These are phyloP conservation scores for Ageneiosus marmoratus DNA, from an alignment of 2,113 vertebrate species.

Conservation along the genomic window DNA sequence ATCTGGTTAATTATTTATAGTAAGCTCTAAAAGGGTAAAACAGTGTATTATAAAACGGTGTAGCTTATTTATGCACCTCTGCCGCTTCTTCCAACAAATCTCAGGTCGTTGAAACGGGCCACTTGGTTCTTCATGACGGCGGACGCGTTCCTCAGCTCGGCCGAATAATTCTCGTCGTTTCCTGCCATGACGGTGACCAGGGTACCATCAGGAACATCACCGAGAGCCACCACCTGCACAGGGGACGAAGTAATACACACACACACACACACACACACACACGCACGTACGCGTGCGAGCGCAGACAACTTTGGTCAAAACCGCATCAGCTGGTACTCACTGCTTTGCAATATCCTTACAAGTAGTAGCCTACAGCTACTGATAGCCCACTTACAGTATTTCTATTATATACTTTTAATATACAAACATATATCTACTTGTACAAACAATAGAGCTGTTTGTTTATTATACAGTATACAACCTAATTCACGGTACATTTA, in stretches of 20 bases:
- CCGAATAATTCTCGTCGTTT: slow-evolving; percentile 99
- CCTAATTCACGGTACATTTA: background rate
- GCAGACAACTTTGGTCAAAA: background rate
- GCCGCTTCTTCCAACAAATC: slow-evolving; percentile 97
- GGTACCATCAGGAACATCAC: slow-evolving; percentile 95
- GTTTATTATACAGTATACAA: background rate
- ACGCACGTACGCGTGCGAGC: background rate
- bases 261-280: slow-evolving; percentile 51
- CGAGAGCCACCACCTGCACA: slow-evolving; percentile 90
- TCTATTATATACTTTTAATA: background rate
- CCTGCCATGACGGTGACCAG: slow-evolving; percentile 99
- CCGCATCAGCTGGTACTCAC: background rate
- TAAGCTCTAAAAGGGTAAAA: background rate
- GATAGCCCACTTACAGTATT: background rate
- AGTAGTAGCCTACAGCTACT: too few relatives aligned
- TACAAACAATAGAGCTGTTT: background rate
- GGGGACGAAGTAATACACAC: slow-evolving; percentile 15
- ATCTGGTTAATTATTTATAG: background rate
- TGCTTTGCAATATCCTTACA: background rate
- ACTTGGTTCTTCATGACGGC: slow-evolving; percentile 99
- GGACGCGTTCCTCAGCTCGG: slow-evolving; percentile 95
- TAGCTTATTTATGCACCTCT: slow-evolving; percentile 78
- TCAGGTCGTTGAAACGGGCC: slow-evolving; percentile 96
- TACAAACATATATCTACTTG: background rate
- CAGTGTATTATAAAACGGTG: background rate